Percentiles rank a stretch among this genome's conserved stretches.
Conservation (phyloP, 1,140 invertebrate genomes). For the Bombus breviceps region DNA sequence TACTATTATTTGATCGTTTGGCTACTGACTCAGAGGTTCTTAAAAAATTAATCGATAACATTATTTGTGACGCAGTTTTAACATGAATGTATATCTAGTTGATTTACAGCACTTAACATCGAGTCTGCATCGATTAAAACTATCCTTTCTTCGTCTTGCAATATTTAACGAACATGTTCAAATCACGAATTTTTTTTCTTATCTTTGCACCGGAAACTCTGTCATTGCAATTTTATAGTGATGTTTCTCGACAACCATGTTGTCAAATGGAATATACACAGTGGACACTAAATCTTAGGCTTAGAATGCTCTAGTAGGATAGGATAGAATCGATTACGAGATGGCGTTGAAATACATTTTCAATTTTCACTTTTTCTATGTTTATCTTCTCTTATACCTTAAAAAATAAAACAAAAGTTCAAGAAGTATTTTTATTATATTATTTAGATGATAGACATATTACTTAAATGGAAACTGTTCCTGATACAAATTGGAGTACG, state of each 20-base stretch:
- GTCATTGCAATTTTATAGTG: conserved; percentile 41
- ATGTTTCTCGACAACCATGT: conserved; percentile 55
- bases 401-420: not conserved
- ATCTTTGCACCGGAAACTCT: conserved; percentile 35
- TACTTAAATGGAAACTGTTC: not conserved
- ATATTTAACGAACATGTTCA: conserved; percentile 53
- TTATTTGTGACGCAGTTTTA: conserved; percentile 54
- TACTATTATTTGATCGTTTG: conserved; percentile 63
- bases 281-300: conserved; percentile 13
- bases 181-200: conserved; percentile 27
- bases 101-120: conserved; percentile 36
- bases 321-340: conserved; percentile 32
- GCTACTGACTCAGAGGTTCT: conserved; percentile 61
- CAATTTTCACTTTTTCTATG: not conserved
- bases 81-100: conserved; percentile 14
- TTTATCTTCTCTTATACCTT: not conserved
- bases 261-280: conserved; percentile 49
- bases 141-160: conserved; percentile 16
- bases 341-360: conserved; percentile 23
- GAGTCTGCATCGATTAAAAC: conserved; percentile 26
- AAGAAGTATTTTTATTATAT: not conserved
- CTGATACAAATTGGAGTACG: not conserved
- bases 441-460: not conserved
- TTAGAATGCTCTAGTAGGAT: conserved; percentile 34
- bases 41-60: conserved; percentile 74